Base-by-base conservation (phyloP, 2,888 invertebrate genomes). In the Erebia epiphron region DNA sequence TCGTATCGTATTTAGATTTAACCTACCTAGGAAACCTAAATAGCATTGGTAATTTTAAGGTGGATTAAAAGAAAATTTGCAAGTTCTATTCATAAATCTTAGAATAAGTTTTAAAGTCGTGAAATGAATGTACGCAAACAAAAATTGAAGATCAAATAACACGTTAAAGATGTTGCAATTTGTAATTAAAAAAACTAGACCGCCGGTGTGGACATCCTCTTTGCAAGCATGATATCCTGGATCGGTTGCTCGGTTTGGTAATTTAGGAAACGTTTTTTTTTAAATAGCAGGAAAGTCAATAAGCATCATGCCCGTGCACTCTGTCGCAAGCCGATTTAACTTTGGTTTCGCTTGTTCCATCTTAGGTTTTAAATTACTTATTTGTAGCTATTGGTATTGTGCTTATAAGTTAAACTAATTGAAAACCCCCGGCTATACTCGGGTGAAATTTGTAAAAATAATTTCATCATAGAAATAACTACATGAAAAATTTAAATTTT, bases 231-330 rank as follows among this genome's bases (percentile, higher is more conserved):
- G 50, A 50, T 50, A 50, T 50, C 50, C 50, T 50, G 50, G 50
- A 50, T 50, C 2, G 14, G 14, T n/a, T 8, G n/a, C 50, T 50
- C 1, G 7, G n/a, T 50, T 50, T 14, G 26, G 21, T 26, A 57
- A 57, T 57, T 57, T 57, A 57, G 57, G 57, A 57, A 57, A 57
- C 14, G 13, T 13, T 26, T 13, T 57, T 21, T 57, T 21, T 57
- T 16, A 16, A 57, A 26, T 57, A 11, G 26, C 13, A 14, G 57
- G 21, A 14, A n/a, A 50, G 50, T 7, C 7, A n/a, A 14, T 49
- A 49, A 13, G 49, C 49, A n/a, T 50, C 5, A n/a, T 5, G 14
- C n/a, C 50, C n/a, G n/a, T n/a, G n/a, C n/a, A n/a, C 50, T 50
- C 7, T 46, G 11, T 43, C 13, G 50, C n/a, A 14, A 50, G 50